Base-by-base conservation (phyloP, 2,888 invertebrate genomes). In the Punctoribates punctum region DNA sequence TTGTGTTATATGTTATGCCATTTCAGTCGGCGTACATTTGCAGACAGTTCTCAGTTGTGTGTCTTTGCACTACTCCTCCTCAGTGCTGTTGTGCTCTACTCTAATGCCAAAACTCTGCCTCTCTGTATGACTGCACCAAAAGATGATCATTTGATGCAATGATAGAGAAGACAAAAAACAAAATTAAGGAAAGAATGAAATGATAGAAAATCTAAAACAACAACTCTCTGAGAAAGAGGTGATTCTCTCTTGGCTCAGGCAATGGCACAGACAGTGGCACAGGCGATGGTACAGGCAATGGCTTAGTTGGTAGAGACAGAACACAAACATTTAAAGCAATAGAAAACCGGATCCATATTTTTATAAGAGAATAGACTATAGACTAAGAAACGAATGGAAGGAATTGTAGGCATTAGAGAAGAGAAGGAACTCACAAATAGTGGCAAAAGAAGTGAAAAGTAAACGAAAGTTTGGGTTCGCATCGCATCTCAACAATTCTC, bases 41-140 rank as follows among this genome's bases (percentile, higher is more conserved):
- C 9, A 25, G 11, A 27, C 62, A 29, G 29, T 62, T 62, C 23
- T 57, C 57, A 20, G n/a, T 20, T 29, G 13, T 15, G 20, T 13
- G 11, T 25, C 62, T 20, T 23, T n/a, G 9, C 67, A 54, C 67
- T 67, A 67, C 67, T 67, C 67, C 67, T 67, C 67, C 67, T 67
- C 67, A 67, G 67, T 67, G 17, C 67, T 67, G 67, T 67, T 67
- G 15, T 20, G 9, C 11, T 34, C 5, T n/a, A 9, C n/a, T 29
- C 20, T 67, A 67, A 67, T 67, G 20, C 38, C 38, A 17, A 38
- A 29, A 38, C 67, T 67, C 67, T 38, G 34, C 67, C 67, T 67
- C n/a, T 67, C 67, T 54, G n/a, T 54, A 54, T 6, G n/a, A 54
- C 54, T 54, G 54, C n/a, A 15, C 20, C 29, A 25, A 60, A 67